A percentile compares a stretch with the other conserved stretches of the same genome.
Evolutionary conservation across 2,113 vertebrate genomes (phyloP).

Genomic region (Peromyscus polionotus): DNA sequence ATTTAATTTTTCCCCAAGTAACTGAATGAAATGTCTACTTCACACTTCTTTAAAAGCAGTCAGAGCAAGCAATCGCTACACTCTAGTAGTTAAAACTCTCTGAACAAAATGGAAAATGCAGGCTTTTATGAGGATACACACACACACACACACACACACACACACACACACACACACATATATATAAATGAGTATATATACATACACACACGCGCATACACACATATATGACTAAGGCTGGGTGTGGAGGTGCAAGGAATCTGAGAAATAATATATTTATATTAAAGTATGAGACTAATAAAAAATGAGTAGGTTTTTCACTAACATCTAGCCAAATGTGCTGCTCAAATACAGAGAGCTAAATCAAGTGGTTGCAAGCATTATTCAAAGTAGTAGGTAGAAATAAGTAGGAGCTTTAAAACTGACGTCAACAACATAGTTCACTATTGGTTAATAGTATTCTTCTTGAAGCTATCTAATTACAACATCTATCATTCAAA

Average conservation of each 20-base stretch:
- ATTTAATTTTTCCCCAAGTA: background rate
- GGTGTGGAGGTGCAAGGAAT: background rate
- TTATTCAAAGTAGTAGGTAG: slow-evolving; percentile 6
- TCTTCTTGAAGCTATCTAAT: background rate
- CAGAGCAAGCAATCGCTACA: background rate
- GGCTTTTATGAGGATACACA: background rate
- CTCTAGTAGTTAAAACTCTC: background rate
- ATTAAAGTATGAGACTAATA: background rate
- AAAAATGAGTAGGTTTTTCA: slow-evolving; percentile 2
- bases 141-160: background rate
- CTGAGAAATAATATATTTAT: slow-evolving; percentile 25
- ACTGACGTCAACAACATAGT: slow-evolving; percentile 1
- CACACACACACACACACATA: background rate
- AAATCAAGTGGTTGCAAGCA: slow-evolving; percentile 17
- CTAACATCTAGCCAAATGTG: background rate
- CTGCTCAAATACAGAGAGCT: background rate
- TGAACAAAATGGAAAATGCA: background rate
- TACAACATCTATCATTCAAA: background rate
- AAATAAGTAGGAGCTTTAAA: slow-evolving; percentile 37
- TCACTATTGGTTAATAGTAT: slow-evolving; percentile 1
- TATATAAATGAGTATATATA: background rate
- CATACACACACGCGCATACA: background rate
- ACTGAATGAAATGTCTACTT: background rate
- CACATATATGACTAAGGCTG: background rate
- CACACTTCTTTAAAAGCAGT: background rate